These are phyloP conservation scores for Pseudorasbora parva DNA, from an alignment of 2,113 vertebrate genomes.

Conservation along the genomic window DNA sequence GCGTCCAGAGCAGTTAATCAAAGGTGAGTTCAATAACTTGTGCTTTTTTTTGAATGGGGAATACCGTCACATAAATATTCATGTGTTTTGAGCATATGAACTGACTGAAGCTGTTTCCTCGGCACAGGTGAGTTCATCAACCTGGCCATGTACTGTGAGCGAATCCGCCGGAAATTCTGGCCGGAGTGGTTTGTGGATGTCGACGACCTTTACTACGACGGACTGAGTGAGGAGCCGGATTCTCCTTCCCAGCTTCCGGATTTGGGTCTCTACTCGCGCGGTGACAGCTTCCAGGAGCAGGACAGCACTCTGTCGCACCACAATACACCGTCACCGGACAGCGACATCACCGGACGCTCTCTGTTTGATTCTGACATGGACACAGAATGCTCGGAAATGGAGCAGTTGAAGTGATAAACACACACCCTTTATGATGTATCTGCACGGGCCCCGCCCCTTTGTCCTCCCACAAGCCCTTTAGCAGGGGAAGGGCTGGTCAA, in stretches of 20 bases:
- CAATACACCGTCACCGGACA: constrained; percentile 84
- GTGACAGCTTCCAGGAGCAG: constrained; percentile 89
- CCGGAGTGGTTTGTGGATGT: constrained; percentile 95
- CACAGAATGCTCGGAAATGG: constrained; percentile 90
- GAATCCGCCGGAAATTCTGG: constrained; percentile 96
- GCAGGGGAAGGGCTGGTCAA: neutral
- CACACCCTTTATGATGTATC: constrained; percentile 18
- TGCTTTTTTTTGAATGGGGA: neutral
- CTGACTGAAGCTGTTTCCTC: neutral
- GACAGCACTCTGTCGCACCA: constrained; percentile 60
- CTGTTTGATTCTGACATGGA: constrained; percentile 97
- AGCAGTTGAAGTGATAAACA: constrained; percentile 86
- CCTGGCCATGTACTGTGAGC: constrained; percentile 97
- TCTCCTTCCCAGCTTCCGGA: constrained; percentile 81
- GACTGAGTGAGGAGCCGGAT: constrained; percentile 81
- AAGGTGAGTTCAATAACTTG: constrained; percentile 78
- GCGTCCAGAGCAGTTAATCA: constrained; percentile 91
- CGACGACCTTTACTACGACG: constrained; percentile 86
- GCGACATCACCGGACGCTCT: constrained; percentile 91
- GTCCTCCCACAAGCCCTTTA: constrained; percentile 3
- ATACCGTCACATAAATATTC: neutral
- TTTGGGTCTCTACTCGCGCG: constrained; percentile 92
- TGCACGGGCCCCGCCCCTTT: constrained; percentile 9
- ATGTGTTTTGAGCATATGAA: neutral
- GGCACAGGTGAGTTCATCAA: constrained; percentile 93